phyloP scores from a whole-genome alignment of 2,888 invertebrate species.

The Leptinotarsa haldemani region DNA sequence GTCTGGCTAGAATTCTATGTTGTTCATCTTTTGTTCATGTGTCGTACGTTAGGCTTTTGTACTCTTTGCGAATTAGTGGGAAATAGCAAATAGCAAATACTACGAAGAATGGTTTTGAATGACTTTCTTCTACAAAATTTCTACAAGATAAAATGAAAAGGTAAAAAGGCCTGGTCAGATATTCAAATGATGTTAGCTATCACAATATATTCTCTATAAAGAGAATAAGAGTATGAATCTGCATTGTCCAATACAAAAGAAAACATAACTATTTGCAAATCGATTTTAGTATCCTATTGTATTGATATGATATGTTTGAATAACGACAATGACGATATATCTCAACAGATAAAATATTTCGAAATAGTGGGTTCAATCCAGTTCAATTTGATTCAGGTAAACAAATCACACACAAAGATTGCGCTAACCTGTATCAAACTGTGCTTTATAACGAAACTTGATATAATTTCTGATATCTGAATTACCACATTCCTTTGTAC shows the following conservation, averaged over 20 bases:
- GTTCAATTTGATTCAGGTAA: constrained; percentile 1
- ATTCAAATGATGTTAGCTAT: neutral
- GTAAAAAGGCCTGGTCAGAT: too few relatives aligned
- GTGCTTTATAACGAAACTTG: neutral
- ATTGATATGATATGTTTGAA: neutral
- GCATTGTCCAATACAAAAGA: neutral
- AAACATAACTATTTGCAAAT: neutral
- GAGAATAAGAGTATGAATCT: neutral
- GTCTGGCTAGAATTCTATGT: too few relatives aligned
- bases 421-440: neutral
- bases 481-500: neutral
- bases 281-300: neutral
- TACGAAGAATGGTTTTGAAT: too few relatives aligned
- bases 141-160: too few relatives aligned
- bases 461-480: too few relatives aligned
- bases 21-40: too few relatives aligned
- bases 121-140: too few relatives aligned
- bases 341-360: neutral
- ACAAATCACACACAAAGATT: constrained; percentile 1
- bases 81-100: too few relatives aligned
- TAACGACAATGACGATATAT: constrained; percentile 1
- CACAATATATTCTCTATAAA: neutral
- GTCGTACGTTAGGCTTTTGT: too few relatives aligned
- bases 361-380: neutral
- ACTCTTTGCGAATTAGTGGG: too few relatives aligned